A percentile compares a stretch with the other conserved stretches of the same genome.
Evolutionary conservation across 2,113 vertebrate genomes (phyloP).

Genomic region (Cygnus atratus): DNA sequence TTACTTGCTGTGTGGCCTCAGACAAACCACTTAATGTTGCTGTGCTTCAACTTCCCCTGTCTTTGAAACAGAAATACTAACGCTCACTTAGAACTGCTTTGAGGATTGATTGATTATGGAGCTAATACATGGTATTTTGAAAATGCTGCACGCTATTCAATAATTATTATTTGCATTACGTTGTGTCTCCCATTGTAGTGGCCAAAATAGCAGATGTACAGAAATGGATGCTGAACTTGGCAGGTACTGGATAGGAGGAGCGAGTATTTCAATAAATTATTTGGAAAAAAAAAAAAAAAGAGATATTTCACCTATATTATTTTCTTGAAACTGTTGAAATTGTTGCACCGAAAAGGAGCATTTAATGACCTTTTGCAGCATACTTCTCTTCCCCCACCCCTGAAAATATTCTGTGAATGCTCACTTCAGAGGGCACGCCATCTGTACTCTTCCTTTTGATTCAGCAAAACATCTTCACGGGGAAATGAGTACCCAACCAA

Average conservation of each 20-base stretch:
- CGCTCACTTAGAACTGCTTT: background rate
- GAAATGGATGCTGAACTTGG: slow-evolving; percentile 10
- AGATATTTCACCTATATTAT: background rate
- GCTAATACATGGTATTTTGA: background rate
- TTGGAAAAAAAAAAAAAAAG: background rate
- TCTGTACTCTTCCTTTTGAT: background rate
- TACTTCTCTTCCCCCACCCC: background rate
- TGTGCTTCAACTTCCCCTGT: slow-evolving; percentile 33
- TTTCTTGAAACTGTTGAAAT: background rate
- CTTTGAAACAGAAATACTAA: slow-evolving; percentile 57
- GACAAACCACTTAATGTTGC: slow-evolving; percentile 54
- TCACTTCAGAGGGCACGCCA: background rate
- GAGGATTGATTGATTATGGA: slow-evolving; percentile 44
- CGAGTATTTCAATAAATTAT: background rate
- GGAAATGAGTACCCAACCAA: background rate
- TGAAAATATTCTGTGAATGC: background rate
- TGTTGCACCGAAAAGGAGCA: background rate
- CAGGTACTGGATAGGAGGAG: background rate
- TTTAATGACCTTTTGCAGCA: background rate
- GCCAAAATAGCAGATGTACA: background rate
- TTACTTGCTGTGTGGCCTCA: slow-evolving; percentile 68
- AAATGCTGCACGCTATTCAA: background rate
- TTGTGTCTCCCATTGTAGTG: background rate
- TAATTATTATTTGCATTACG: slow-evolving; percentile 30
- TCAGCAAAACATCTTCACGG: background rate